Evolutionary conservation across 2,888 invertebrate genomes (phyloP).

Genomic region (Microplitis manilae): DNA sequence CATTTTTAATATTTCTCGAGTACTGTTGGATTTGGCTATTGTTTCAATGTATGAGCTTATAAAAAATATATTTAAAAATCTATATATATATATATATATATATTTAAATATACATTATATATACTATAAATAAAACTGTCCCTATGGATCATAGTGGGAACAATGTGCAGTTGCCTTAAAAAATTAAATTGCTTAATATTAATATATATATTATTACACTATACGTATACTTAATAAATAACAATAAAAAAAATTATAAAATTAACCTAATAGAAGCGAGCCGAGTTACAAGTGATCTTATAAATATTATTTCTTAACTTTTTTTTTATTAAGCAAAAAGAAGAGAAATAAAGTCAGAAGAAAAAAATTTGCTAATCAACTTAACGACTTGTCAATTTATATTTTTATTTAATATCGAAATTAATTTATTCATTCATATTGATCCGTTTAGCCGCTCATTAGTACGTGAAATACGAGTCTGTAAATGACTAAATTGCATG

Average conservation of each 20-base stretch:
- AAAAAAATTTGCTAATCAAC: background rate
- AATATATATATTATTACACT: slow-evolving; percentile 48
- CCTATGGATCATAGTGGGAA: slow-evolving; percentile 33
- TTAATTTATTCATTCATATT: background rate
- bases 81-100: slow-evolving; percentile 1
- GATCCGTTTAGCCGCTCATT: background rate
- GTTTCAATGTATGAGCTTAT: slow-evolving; percentile 2
- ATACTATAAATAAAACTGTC: slow-evolving; percentile 12
- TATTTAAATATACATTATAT: background rate
- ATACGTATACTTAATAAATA: slow-evolving; percentile 44
- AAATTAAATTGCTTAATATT: slow-evolving; percentile 59
- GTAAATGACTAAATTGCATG: background rate
- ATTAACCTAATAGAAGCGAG: slow-evolving; percentile 50
- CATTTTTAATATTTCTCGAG: background rate
- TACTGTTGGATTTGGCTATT: slow-evolving; percentile 13
- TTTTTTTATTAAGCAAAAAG: background rate
- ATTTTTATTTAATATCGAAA: background rate
- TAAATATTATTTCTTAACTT: slow-evolving; percentile 55
- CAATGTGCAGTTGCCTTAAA: slow-evolving; percentile 52
- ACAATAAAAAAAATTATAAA: slow-evolving; percentile 45
- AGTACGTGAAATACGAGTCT: background rate
- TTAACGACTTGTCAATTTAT: background rate
- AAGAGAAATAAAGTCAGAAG: background rate
- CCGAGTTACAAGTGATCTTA: slow-evolving; percentile 58
- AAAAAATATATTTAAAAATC: slow-evolving; percentile 1